A percentile compares a stretch with the other conserved stretches of the same genome.
Conservation (phyloP, 2,888 invertebrate species). For the Hedychridium roseum region DNA sequence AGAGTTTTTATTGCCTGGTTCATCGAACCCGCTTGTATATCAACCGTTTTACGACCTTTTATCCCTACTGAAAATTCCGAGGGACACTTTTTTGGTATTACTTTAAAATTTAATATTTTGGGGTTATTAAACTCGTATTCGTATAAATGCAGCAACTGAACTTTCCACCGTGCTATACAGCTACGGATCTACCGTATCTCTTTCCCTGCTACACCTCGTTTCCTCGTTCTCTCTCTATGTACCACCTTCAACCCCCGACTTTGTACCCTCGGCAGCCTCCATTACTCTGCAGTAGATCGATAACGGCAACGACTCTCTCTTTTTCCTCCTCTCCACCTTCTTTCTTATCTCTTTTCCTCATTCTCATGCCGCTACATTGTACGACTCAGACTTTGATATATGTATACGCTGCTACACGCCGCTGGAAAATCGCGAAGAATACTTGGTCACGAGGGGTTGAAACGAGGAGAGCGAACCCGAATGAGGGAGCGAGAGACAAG, state of each 20-base stretch:
- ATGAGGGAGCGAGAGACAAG: conserved; percentile 2
- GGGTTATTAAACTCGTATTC: no score
- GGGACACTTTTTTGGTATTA: no score
- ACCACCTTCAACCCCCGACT: conserved; percentile 32
- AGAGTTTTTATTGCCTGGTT: no score
- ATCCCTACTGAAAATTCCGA: no score
- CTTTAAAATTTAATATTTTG: no score
- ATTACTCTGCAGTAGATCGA: conserved; percentile 56
- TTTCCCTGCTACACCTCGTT: conserved; percentile 9
- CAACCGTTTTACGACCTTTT: no score
- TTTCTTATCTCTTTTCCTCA: no score
- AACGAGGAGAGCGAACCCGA: conserved; percentile 17
- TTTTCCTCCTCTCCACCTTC: conserved; percentile 22
- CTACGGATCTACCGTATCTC: conserved; percentile 9
- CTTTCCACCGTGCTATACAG: no score
- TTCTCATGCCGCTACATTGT: no score
- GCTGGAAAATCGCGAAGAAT: conserved; percentile 41
- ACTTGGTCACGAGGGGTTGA: conserved; percentile 29
- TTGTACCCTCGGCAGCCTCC: conserved; percentile 35
- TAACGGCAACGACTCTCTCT: conserved; percentile 39
- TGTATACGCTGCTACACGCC: conserved; percentile 38
- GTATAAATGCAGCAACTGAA: no score
- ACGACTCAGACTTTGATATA: conserved; percentile 34
- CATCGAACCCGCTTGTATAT: no score
- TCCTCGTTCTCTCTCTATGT: conserved; percentile 21